Conservation (phyloP, 2,113 vertebrate species). For the Paralichthys olivaceus region DNA sequence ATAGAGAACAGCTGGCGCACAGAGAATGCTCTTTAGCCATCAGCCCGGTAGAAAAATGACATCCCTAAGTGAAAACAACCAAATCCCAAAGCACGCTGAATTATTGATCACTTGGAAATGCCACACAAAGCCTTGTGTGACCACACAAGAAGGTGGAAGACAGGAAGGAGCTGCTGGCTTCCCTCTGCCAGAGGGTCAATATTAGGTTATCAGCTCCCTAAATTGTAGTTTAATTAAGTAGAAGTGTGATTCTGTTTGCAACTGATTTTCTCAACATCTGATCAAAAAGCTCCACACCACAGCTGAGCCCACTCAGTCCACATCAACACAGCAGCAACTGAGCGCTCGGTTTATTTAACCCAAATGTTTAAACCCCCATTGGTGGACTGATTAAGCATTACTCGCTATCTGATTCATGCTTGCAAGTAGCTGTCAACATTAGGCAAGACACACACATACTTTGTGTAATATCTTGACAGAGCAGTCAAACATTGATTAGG, state of each 20-base stretch:
- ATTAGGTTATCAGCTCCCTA: constrained; percentile 10
- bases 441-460: neutral
- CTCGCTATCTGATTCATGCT: constrained; percentile 3
- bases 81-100: constrained; percentile 62
- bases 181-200: constrained; percentile 7
- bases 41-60: constrained; percentile 35
- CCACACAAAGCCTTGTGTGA: constrained; percentile 52
- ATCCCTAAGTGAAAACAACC: constrained; percentile 60
- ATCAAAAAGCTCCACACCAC: constrained; percentile 10
- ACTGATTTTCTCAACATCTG: constrained; percentile 42
- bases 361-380: constrained; percentile 32
- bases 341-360: neutral
- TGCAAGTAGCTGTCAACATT: neutral
- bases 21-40: constrained; percentile 13
- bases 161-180: neutral
- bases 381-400: constrained; percentile 9
- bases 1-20: constrained; percentile 1
- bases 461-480: constrained; percentile 1
- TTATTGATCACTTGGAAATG: constrained; percentile 68
- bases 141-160: constrained; percentile 36
- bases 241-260: constrained; percentile 27
- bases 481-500: constrained; percentile 19
- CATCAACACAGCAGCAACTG: neutral
- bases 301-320: constrained; percentile 18
- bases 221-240: constrained; percentile 42